phyloP scores from a whole-genome alignment of 2,888 invertebrate species.

The Cheilosia scutellata region DNA sequence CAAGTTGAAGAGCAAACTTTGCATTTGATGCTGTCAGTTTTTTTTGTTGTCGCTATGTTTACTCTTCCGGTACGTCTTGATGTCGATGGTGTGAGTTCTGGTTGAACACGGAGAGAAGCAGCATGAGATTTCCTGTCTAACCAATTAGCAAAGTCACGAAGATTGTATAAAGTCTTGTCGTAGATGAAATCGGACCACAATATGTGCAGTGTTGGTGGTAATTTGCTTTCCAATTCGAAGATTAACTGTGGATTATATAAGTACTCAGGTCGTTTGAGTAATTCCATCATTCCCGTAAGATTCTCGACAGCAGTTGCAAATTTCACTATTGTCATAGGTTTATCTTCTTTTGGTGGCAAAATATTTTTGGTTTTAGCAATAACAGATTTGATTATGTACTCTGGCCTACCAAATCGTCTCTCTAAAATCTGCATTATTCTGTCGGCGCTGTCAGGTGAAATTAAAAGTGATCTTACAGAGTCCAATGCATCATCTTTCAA shows the following conservation, averaged over 20 bases:
- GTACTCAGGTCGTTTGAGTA: neutral
- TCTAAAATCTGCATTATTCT: conserved; percentile 4
- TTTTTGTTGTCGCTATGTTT: neutral
- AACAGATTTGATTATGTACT: conserved; percentile 11
- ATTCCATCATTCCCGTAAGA: conserved; percentile 25
- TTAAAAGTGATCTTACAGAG: neutral
- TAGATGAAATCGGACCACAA: conserved; percentile 17
- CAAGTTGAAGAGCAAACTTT: neutral
- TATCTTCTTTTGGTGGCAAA: conserved; percentile 5
- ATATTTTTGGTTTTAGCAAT: conserved; percentile 2
- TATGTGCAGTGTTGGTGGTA: conserved; percentile 12
- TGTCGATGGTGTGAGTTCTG: neutral
- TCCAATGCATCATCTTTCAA: conserved; percentile 18
- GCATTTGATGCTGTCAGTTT: neutral
- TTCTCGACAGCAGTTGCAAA: conserved; percentile 30
- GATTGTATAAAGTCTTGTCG: neutral
- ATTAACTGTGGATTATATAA: neutral
- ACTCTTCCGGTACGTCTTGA: neutral
- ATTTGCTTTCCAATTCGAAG: neutral
- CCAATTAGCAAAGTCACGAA: conserved; percentile 4
- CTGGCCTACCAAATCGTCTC: conserved; percentile 10
- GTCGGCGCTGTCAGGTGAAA: neutral
- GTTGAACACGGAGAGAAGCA: neutral
- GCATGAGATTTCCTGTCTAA: conserved; percentile 1
- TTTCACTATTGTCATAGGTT: conserved; percentile 18